These are phyloP conservation scores for Uria lomvia DNA, from an alignment of 2,113 vertebrate genomes.

Conservation along the genomic window DNA sequence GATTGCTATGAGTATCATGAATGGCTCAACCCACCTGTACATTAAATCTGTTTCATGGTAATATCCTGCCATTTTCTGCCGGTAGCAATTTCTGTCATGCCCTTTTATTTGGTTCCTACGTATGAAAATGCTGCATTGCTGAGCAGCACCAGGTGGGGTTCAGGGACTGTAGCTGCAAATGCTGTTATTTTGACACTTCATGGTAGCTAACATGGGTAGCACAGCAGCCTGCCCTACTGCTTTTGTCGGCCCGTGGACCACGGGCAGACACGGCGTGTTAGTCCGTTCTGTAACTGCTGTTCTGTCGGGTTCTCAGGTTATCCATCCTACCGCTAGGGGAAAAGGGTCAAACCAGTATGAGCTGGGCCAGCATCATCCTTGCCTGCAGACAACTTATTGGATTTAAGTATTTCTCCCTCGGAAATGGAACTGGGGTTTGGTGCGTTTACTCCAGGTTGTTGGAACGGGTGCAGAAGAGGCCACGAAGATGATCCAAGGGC, in stretches of 20 bases:
- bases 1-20: not conserved
- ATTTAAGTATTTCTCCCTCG: not conserved
- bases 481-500: not conserved
- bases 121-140: not conserved
- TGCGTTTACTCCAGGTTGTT: not conserved
- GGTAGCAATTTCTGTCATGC: not conserved
- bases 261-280: fast-evolving
- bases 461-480: too few species aligned
- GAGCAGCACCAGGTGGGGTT: not conserved
- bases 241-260: not conserved
- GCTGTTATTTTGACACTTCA: not conserved
- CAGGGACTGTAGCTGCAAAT: not conserved
- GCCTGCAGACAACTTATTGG: too few species aligned
- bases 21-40: not conserved
- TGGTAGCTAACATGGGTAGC: too few species aligned
- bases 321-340: not conserved
- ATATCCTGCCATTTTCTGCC: not conserved
- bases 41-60: not conserved
- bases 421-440: not conserved
- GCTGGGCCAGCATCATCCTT: not conserved
- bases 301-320: not conserved
- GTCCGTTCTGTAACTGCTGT: not conserved
- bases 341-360: not conserved
- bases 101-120: not conserved
- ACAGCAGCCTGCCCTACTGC: not conserved